Conservation (phyloP, 2,797 vertebrate genomes). For the Apodemus agrarius region DNA sequence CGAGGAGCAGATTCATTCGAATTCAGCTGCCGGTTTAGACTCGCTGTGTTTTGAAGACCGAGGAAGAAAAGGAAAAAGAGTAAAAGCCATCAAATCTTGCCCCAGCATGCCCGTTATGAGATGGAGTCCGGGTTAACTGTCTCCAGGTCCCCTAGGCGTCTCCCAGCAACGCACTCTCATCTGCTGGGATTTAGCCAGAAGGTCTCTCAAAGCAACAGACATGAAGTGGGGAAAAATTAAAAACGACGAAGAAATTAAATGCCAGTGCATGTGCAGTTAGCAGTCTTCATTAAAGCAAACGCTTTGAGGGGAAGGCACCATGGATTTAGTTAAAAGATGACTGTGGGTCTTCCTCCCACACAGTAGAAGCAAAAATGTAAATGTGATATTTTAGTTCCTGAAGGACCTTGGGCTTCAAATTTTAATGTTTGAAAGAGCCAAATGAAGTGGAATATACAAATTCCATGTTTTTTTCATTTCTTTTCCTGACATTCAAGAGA, state of each 20-base stretch:
- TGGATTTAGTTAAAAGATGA: slow-evolving; percentile 55
- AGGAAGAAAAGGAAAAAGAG: slow-evolving; percentile 21
- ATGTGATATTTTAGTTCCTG: slow-evolving; percentile 17
- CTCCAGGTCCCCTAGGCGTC: neutral
- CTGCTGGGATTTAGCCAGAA: neutral
- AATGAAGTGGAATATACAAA: slow-evolving; percentile 23
- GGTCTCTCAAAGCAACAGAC: slow-evolving; percentile 9
- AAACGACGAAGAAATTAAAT: slow-evolving; percentile 48
- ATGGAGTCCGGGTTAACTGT: neutral
- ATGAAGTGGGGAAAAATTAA: neutral
- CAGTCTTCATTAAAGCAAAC: neutral
- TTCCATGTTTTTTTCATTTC: neutral
- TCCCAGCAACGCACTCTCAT: neutral
- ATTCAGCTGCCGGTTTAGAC: slow-evolving; percentile 41
- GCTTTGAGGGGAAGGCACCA: neutral
- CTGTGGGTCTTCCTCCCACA: slow-evolving; percentile 16
- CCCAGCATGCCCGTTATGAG: neutral
- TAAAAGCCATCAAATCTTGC: neutral
- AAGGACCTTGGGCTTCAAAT: slow-evolving; percentile 21
- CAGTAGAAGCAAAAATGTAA: slow-evolving; percentile 51
- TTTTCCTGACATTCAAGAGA: slow-evolving; percentile 26
- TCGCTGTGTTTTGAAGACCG: slow-evolving; percentile 44
- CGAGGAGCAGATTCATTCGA: neutral
- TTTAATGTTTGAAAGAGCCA: slow-evolving; percentile 18
- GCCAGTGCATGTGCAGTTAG: neutral